Conservation (phyloP, 2,888 invertebrate species). For the Acanthosepion pharaonis region DNA sequence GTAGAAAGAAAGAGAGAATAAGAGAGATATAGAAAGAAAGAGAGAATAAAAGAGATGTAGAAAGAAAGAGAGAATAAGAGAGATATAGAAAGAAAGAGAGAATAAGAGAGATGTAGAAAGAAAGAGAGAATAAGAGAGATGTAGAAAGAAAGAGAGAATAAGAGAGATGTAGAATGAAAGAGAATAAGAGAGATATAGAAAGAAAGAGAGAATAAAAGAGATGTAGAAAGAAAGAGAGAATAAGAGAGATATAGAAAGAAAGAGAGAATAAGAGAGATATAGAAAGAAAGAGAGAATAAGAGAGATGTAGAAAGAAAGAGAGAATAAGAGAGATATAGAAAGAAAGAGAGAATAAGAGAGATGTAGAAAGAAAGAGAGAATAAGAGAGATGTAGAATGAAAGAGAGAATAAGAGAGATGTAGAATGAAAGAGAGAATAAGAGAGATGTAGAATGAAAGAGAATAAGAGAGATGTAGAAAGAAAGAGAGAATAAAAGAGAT, state of each 20-base stretch:
- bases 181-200: no score
- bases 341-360: background rate
- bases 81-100: background rate
- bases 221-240: background rate
- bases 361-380: background rate
- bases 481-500: conserved; percentile 48
- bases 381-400: background rate
- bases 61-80: background rate
- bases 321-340: background rate
- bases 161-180: no score
- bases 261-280: background rate
- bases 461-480: conserved; percentile 46
- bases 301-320: background rate
- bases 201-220: no score
- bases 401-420: background rate
- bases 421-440: conserved; percentile 42
- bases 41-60: no score
- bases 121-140: background rate
- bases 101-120: background rate
- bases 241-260: background rate
- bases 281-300: background rate
- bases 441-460: background rate
- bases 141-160: background rate
- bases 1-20: conserved; percentile 49
- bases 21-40: conserved; percentile 50